Base-by-base conservation (phyloP, 2,797 vertebrate species). In the Myotis planiceps region DNA sequence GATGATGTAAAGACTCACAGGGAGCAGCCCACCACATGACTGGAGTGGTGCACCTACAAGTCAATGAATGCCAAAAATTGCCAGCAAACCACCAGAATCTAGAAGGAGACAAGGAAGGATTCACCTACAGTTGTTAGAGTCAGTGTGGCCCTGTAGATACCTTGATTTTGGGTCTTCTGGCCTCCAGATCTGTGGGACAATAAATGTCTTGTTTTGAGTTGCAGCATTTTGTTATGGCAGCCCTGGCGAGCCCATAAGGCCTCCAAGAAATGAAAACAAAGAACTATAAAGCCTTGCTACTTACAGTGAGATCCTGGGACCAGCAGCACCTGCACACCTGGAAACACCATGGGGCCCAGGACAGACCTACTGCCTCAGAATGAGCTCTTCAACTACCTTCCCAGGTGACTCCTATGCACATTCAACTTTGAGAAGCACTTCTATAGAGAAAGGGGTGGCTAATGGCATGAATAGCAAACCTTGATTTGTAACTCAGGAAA, bases 321-420 rank as follows among this genome's bases (percentile, higher is more conserved):
- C 27, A 37, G 49, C 15, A 63, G 42, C n/a, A 19, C 25, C 51
- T 81, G 6, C 0, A 51, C 9, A 10, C 5, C 18, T 65, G 10
- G 16, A 34, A 90, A 75, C 1, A 42, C 5, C 0, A 0, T 3
- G 21, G 16, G 5, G 10, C 9, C 9, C 63, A 63, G 6, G 1
- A 6, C 23, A n/a, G 10, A 78, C 7, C 9, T 37, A 10, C 4
- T 23, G 15, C 29, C 47, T 75, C 23, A 32, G 16, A 94, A 53
- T 3, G 37, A 21, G 3, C 27, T 23, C 34, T 49, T 55, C 10
- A 37, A 23, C 78, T 47, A 8, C 25, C 12, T n/a, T 7, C 32
- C 13, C 25, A 13, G 16, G 8, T 53, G 32, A 37, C 27, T 29
- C 5, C 0, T 19, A 6, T 34, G 45, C 1, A 39, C 55, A 19